Evolutionary conservation across 2,797 vertebrate species (phyloP).

Genomic region (Tenualosa ilisha): DNA sequence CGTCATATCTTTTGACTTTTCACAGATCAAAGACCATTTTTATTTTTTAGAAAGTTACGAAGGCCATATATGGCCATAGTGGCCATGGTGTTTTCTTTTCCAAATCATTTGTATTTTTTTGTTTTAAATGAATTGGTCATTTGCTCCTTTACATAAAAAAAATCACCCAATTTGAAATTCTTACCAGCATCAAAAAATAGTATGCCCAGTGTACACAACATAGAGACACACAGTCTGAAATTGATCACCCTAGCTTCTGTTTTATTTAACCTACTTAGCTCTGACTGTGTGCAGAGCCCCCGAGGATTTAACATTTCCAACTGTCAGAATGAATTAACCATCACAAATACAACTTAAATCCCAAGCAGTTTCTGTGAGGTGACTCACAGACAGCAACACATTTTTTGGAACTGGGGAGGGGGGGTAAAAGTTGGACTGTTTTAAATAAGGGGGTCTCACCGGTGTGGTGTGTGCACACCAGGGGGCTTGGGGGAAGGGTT

Average conservation of each 20-base stretch:
- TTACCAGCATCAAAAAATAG: constrained; percentile 54
- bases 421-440: constrained; percentile 43
- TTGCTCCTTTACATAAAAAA: background rate
- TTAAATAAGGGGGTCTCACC: constrained; percentile 26
- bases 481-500: background rate
- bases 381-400: constrained; percentile 60
- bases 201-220: constrained; percentile 47
- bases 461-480: background rate
- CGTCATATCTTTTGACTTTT: background rate
- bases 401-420: background rate
- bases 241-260: constrained; percentile 72
- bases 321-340: constrained; percentile 80
- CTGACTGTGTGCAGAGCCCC: constrained; percentile 65
- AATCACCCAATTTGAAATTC: background rate
- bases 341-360: constrained; percentile 78
- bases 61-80: background rate
- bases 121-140: constrained; percentile 7
- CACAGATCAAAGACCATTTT: background rate
- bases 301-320: constrained; percentile 80
- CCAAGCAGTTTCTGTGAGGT: constrained; percentile 61
- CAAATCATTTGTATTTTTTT: background rate
- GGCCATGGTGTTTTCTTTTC: no score
- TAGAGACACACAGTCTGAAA: constrained; percentile 66
- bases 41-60: background rate
- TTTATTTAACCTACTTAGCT: constrained; percentile 81